Percentiles rank a stretch among this genome's conserved stretches.
Conservation (phyloP, 2,797 vertebrate species). For the Poecile montanus region DNA sequence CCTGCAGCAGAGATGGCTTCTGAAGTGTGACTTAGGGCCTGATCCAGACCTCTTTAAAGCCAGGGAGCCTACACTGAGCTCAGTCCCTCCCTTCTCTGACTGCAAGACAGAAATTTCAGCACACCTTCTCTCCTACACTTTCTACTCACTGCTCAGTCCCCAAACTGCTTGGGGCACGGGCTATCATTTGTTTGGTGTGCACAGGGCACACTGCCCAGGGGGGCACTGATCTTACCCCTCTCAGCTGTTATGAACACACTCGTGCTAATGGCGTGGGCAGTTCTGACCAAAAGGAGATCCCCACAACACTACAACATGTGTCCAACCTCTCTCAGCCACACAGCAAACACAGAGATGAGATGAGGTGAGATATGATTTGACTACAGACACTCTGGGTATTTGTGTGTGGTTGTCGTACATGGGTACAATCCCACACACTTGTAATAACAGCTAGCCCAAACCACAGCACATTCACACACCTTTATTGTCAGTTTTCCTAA, state of each 20-base stretch:
- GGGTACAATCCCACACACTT: background rate
- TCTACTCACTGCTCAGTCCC: background rate
- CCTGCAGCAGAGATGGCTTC: background rate
- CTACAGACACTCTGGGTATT: background rate
- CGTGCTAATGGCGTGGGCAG: background rate
- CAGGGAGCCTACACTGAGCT: background rate
- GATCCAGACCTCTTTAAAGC: background rate
- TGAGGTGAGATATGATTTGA: background rate
- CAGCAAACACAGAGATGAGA: background rate
- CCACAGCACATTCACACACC: background rate
- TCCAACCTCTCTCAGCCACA: background rate
- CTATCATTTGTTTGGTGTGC: background rate
- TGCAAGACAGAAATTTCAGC: background rate
- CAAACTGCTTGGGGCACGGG: background rate
- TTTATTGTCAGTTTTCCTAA: background rate
- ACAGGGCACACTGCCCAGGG: accelerated
- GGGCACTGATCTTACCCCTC: background rate
- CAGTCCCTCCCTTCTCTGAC: background rate
- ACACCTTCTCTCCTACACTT: background rate
- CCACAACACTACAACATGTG: accelerated
- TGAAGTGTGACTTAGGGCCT: background rate
- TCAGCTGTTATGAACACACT: background rate
- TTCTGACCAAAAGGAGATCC: background rate
- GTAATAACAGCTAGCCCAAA: background rate
- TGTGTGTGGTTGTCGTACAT: accelerated